These are phyloP conservation scores for Sebastes elongatus DNA, from an alignment of 2,797 vertebrate genomes.

Conservation along the genomic window DNA sequence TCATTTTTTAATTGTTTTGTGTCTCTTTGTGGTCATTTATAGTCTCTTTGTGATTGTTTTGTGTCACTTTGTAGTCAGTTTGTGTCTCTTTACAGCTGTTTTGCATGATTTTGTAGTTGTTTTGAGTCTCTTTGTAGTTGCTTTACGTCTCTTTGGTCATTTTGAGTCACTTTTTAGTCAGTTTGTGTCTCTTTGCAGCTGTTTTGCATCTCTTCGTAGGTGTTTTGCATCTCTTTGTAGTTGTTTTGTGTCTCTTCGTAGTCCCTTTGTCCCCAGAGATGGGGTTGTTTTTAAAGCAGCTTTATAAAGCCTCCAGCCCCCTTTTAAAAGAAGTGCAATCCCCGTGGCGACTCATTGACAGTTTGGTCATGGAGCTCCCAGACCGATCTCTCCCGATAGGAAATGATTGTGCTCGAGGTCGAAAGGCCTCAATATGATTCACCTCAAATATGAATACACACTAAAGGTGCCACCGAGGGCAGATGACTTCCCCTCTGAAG, in stretches of 20 bases:
- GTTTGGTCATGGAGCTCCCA: background rate
- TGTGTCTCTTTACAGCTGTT: too few species aligned
- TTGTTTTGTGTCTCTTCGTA: too few species aligned
- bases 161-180: too few species aligned
- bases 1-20: too few species aligned
- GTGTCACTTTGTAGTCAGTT: too few species aligned
- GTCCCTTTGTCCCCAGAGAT: background rate
- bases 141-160: accelerated
- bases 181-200: too few species aligned
- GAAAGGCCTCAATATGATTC: constrained; percentile 6
- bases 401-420: constrained; percentile 14
- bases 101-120: too few species aligned
- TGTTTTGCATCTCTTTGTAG: too few species aligned
- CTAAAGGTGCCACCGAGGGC: background rate
- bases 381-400: background rate
- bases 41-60: too few species aligned
- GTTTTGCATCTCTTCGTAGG: too few species aligned
- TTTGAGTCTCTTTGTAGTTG: too few species aligned
- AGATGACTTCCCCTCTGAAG: background rate
- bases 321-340: background rate
- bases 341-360: background rate
- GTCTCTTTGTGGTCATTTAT: too few species aligned
- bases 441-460: background rate
- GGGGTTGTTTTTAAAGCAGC: background rate
- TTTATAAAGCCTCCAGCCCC: background rate